phyloP scores from a whole-genome alignment of 2,888 invertebrate species.

The Torymus texanus region DNA sequence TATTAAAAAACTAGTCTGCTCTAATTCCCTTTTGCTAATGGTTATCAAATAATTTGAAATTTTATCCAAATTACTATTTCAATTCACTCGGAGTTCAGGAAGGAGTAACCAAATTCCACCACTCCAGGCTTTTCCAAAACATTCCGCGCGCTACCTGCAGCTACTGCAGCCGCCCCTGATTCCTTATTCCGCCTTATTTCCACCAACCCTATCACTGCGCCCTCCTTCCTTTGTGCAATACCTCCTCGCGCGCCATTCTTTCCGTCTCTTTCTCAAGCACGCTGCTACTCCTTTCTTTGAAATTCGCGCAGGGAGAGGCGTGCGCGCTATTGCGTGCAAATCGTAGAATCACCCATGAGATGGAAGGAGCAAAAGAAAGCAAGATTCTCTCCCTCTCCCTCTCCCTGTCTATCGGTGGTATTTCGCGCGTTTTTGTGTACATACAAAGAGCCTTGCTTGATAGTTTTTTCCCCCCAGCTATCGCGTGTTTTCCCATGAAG shows the following conservation, averaged over 20 bases:
- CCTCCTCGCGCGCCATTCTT: constrained; percentile 10
- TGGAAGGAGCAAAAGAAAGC: too few relatives aligned
- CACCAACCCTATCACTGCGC: constrained; percentile 16
- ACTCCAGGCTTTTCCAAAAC: too few relatives aligned
- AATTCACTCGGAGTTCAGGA: too few relatives aligned
- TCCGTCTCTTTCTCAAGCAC: not conserved
- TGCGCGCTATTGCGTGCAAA: constrained; percentile 20
- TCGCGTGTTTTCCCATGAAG: not conserved
- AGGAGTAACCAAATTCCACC: too few relatives aligned
- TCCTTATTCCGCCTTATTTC: constrained; percentile 31
- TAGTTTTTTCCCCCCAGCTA: not conserved
- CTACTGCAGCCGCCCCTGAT: constrained; percentile 4
- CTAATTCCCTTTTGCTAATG: too few relatives aligned
- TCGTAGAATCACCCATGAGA: constrained; percentile 13
- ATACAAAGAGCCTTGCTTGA: not conserved
- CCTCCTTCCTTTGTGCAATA: not conserved
- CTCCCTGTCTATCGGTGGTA: too few relatives aligned
- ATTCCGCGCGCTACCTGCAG: not conserved
- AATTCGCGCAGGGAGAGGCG: not conserved
- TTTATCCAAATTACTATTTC: too few relatives aligned
- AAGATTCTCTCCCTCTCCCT: not conserved
- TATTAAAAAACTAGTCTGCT: too few relatives aligned
- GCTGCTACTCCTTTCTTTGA: not conserved
- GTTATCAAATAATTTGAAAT: too few relatives aligned
- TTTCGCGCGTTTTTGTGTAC: not conserved